A percentile compares a stretch with the other conserved stretches of the same genome.
These are phyloP conservation scores for Gasterosteus nipponicus DNA, from an alignment of 2,113 vertebrate genomes.

Conservation along the genomic window DNA sequence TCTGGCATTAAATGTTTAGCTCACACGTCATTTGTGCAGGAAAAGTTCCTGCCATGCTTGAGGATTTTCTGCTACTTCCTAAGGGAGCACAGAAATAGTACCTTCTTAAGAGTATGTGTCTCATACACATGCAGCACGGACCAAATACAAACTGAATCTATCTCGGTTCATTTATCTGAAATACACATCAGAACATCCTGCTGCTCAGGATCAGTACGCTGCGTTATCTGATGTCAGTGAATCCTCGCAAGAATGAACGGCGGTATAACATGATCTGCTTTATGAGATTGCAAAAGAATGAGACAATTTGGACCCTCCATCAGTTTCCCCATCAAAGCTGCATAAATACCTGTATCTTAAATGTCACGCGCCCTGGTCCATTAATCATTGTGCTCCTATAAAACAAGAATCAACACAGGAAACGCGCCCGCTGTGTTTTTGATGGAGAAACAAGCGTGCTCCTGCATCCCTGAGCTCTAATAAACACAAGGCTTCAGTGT, in stretches of 20 bases:
- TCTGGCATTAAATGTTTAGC: too few relatives aligned
- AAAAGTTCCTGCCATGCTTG: background rate
- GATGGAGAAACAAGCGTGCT: constrained; percentile 43
- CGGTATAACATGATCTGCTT: constrained; percentile 5
- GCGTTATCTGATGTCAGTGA: constrained; percentile 37
- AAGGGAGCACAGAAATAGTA: background rate
- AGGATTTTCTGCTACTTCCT: background rate
- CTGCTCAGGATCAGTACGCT: constrained; percentile 11
- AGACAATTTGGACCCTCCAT: background rate
- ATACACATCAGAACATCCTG: constrained; percentile 27
- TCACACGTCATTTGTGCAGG: background rate
- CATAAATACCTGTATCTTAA: constrained; percentile 35
- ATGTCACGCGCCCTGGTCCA: constrained; percentile 28
- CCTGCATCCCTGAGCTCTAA: constrained; percentile 35
- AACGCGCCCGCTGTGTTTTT: constrained; percentile 44
- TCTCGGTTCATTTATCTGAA: constrained; percentile 25
- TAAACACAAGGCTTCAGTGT: constrained; percentile 24
- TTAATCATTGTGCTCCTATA: constrained; percentile 34
- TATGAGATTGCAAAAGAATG: background rate
- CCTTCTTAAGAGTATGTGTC: background rate
- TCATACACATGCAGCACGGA: constrained; percentile 10
- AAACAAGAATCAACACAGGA: constrained; percentile 51
- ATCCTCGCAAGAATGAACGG: constrained; percentile 53
- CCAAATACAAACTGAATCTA: constrained; percentile 10
- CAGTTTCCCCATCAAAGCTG: constrained; percentile 3